Conservation (phyloP, 2,113 vertebrate genomes). For the Chionomys nivalis region DNA sequence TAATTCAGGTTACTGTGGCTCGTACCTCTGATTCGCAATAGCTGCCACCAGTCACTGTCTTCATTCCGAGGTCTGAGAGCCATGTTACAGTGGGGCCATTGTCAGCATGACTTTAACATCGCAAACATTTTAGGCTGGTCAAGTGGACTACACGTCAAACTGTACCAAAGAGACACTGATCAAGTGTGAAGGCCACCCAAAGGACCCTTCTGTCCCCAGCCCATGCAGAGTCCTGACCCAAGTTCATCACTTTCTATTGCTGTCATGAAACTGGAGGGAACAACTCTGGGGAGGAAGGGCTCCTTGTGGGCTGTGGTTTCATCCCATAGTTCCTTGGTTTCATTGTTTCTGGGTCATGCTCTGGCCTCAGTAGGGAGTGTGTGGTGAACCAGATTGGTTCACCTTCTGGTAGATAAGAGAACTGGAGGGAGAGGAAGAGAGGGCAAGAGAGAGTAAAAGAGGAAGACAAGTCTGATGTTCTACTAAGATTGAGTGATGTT, state of each 20-base stretch:
- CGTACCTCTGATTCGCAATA: rapidly evolving
- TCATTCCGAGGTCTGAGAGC: not conserved
- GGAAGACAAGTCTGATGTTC: not conserved
- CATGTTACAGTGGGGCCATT: rapidly evolving
- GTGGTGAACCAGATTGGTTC: not conserved
- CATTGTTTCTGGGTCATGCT: too few species aligned
- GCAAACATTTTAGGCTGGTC: not conserved
- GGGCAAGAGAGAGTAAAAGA: not conserved
- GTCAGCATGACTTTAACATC: rapidly evolving
- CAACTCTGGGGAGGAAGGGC: not conserved
- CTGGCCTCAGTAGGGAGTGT: not conserved
- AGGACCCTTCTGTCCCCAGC: not conserved
- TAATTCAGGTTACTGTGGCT: not conserved
- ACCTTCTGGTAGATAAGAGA: not conserved
- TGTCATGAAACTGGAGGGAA: not conserved
- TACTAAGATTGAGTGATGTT: not conserved
- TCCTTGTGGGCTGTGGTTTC: not conserved
- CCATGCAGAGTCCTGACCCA: not conserved
- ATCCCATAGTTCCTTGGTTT: not conserved
- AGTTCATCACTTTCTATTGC: not conserved
- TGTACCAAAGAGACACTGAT: not conserved
- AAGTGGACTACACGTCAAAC: too few species aligned
- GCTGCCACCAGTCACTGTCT: not conserved
- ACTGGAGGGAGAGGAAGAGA: not conserved
- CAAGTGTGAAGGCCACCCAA: not conserved